Percentiles rank a stretch among this genome's conserved stretches.
These are phyloP conservation scores for Neolamprologus toae DNA, from an alignment of 2,113 vertebrate genomes.

Conservation along the genomic window DNA sequence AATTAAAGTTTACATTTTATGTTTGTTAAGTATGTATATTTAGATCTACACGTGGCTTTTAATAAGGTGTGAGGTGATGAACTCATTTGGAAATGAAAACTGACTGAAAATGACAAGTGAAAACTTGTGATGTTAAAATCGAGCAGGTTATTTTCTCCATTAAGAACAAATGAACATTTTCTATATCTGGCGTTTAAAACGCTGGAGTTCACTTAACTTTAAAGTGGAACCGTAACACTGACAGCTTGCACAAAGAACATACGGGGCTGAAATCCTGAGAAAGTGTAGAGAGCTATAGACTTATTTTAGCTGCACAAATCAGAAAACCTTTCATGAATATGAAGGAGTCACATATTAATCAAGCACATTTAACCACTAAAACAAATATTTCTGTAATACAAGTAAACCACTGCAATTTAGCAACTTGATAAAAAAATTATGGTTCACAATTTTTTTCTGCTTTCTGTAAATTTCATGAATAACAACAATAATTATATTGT, in stretches of 20 bases:
- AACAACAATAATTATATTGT: not conserved
- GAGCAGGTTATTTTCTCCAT: not conserved
- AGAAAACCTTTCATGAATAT: not conserved
- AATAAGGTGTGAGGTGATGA: not conserved
- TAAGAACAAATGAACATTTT: not conserved
- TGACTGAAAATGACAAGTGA: not conserved
- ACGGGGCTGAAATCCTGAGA: not conserved
- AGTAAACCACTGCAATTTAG: not conserved
- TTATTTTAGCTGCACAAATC: not conserved
- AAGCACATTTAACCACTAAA: not conserved
- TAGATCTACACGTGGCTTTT: rapidly evolving
- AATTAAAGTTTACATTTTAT: not conserved
- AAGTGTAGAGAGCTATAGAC: rapidly evolving
- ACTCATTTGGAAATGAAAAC: not conserved
- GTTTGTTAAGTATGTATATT: not conserved
- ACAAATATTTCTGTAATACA: not conserved
- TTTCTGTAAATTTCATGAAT: not conserved
- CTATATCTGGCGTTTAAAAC: not conserved
- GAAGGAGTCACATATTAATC: not conserved
- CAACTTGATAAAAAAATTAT: not conserved
- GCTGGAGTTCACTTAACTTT: not conserved
- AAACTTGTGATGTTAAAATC: not conserved
- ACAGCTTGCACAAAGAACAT: not conserved
- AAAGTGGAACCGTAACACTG: not conserved
- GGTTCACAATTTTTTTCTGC: not conserved